Evolutionary conservation across 2,113 vertebrate genomes (phyloP).

Genomic region (Pseudorectes ferrugineus): DNA sequence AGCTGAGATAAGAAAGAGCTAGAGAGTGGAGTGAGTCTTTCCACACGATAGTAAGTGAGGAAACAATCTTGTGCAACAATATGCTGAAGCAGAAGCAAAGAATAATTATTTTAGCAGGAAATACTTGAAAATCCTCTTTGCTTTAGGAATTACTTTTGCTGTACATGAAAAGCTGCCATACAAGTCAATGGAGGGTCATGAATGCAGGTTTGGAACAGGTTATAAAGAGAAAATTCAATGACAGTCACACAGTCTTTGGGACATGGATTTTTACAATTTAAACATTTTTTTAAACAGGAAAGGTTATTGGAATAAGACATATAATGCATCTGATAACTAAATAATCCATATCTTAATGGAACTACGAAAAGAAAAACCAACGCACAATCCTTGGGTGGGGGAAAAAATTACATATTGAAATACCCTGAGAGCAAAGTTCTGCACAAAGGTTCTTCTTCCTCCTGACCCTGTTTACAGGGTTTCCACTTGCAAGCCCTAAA

Average conservation of each 20-base stretch:
- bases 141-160: background rate
- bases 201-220: background rate
- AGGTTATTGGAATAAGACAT: background rate
- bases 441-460: background rate
- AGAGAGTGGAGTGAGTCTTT: background rate
- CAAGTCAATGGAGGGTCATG: background rate
- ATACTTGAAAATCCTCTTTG: background rate
- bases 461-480: background rate
- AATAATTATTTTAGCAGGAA: background rate
- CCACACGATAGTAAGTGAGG: background rate
- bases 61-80: background rate
- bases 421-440: background rate
- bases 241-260: background rate
- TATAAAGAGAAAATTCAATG: background rate
- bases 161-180: background rate
- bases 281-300: background rate
- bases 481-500: background rate
- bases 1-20: background rate
- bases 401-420: background rate
- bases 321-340: background rate
- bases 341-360: background rate
- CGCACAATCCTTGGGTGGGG: background rate
- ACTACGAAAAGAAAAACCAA: background rate
- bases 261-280: background rate
- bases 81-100: background rate